These are phyloP conservation scores for Tor tambroides DNA, from an alignment of 2,113 vertebrate species.

Conservation along the genomic window DNA sequence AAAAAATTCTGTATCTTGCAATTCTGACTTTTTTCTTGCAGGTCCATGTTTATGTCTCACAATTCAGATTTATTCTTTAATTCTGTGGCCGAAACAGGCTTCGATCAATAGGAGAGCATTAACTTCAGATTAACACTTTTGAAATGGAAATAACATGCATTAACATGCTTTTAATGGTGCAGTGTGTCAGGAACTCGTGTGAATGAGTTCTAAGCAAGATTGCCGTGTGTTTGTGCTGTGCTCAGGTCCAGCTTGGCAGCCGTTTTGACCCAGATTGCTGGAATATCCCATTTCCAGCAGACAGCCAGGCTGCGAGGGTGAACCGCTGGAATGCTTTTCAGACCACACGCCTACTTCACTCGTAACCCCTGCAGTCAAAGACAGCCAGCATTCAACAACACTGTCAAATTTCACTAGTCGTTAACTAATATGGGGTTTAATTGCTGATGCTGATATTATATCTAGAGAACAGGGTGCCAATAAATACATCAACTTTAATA, in stretches of 20 bases:
- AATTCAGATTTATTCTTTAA: too few relatives aligned
- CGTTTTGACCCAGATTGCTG: conserved; percentile 33
- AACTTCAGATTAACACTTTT: neutral
- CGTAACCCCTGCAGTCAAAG: conserved; percentile 31
- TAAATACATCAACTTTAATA: neutral
- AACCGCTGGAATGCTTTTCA: conserved; percentile 67
- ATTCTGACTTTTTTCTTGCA: too few relatives aligned
- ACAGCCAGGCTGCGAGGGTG: conserved; percentile 62
- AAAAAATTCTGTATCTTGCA: too few relatives aligned
- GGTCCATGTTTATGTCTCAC: too few relatives aligned
- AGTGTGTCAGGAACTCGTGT: conserved; percentile 1
- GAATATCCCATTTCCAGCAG: conserved; percentile 62
- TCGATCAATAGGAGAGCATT: too few relatives aligned
- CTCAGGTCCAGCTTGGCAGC: conserved; percentile 49
- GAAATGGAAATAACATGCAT: neutral
- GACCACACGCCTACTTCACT: conserved; percentile 47
- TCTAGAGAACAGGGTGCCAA: neutral
- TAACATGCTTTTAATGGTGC: neutral
- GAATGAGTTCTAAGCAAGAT: conserved; percentile 28
- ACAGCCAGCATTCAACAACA: neutral
- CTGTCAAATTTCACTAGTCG: neutral
- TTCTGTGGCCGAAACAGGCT: too few relatives aligned
- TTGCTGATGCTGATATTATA: neutral
- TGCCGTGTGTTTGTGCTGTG: conserved; percentile 20
- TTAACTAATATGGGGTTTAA: neutral